These are phyloP conservation scores for Protosalanx chinensis DNA, from an alignment of 2,797 vertebrate genomes.

Conservation along the genomic window DNA sequence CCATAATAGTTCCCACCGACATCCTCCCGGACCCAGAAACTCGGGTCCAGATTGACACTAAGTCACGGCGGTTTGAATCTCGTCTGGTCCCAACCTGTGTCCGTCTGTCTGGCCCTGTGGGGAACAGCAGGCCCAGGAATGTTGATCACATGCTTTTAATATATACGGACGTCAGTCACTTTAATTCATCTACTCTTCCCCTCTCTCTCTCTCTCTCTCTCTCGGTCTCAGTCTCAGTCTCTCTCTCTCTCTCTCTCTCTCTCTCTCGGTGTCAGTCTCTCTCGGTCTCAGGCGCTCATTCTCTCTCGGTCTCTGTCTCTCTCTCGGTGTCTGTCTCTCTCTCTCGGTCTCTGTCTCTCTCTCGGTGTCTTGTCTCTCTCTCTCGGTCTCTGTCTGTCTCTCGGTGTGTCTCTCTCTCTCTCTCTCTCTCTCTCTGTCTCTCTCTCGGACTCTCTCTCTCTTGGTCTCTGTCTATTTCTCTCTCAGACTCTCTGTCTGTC, in stretches of 20 bases:
- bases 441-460: not conserved
- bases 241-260: not conserved
- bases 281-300: not conserved
- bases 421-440: not conserved
- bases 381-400: constrained; percentile 13
- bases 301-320: not conserved
- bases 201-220: not conserved
- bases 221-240: not conserved
- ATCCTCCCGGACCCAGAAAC: not conserved
- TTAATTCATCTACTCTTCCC: not conserved
- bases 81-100: constrained; percentile 11
- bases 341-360: not conserved
- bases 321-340: not conserved
- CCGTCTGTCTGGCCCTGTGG: not conserved
- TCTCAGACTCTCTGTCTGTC: not conserved
- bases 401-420: constrained; percentile 1
- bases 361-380: constrained; percentile 2
- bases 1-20: not conserved
- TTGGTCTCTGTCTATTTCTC: no score
- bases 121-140: not conserved
- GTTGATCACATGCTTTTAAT: not conserved
- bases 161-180: not conserved
- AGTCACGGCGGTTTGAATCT: constrained; percentile 10
- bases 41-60: constrained; percentile 22
- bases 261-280: not conserved